Evolutionary conservation across 2,888 invertebrate species (phyloP).

Genomic region (Tetanocera ferruginea): DNA sequence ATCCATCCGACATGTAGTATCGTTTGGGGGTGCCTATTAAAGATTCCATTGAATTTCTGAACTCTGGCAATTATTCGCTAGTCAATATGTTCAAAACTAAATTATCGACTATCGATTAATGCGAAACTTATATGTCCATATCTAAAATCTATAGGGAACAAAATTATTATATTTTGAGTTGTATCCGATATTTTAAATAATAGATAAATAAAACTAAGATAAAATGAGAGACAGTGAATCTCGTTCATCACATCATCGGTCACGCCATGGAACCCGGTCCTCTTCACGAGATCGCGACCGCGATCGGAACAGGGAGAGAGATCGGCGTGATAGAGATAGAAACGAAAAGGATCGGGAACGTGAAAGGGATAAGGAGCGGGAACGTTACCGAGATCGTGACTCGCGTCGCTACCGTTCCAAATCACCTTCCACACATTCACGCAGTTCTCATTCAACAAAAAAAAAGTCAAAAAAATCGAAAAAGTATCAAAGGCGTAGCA

Average conservation of each 20-base stretch:
- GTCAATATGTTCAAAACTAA: too few relatives aligned
- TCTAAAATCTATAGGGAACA: too few relatives aligned
- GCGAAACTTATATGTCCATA: too few relatives aligned
- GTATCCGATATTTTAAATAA: background rate
- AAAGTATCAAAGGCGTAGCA: constrained; percentile 59
- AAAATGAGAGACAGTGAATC: constrained; percentile 33
- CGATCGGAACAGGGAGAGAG: constrained; percentile 30
- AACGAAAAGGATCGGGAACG: constrained; percentile 41
- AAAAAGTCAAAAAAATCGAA: constrained; percentile 63
- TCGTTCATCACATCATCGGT: constrained; percentile 45
- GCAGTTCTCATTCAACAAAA: constrained; percentile 54
- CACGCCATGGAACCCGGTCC: constrained; percentile 42
- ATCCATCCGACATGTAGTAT: too few relatives aligned
- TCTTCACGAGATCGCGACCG: constrained; percentile 49
- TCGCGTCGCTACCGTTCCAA: constrained; percentile 54
- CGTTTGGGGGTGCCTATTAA: too few relatives aligned
- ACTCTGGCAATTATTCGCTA: too few relatives aligned
- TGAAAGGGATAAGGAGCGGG: constrained; percentile 34
- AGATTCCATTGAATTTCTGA: too few relatives aligned
- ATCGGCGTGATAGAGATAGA: constrained; percentile 37
- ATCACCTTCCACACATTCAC: constrained; percentile 46
- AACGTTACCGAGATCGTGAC: constrained; percentile 40
- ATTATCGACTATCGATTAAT: too few relatives aligned
- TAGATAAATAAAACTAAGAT: background rate
- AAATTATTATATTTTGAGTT: background rate